Evolutionary conservation across 2,113 vertebrate species (phyloP), one percentile per base, ranked within the genome.

Genomic region (Neogobius melanostomus): DNA sequence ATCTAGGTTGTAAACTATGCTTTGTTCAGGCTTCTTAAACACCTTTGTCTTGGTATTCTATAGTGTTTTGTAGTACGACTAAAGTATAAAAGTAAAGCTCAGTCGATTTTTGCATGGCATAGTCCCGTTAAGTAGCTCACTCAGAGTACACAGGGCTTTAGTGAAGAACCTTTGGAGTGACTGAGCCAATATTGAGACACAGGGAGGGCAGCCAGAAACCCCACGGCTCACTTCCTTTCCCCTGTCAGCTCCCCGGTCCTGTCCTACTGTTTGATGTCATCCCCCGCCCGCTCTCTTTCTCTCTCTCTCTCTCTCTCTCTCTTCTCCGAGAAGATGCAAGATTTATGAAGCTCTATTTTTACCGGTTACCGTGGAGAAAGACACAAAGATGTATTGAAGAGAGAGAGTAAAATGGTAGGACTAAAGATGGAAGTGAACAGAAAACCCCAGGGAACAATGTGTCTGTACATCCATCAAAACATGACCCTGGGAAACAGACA

Each of bases 311-410:
- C 53, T 28, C 16, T 5, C 53, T 16, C n/a, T 53, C n/a, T 16
- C n/a, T 17, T 36, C 28, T 36, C 3, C 3, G 53, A 56, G 17
- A 82, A 84, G 28, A 91, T 93, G 88, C 91, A 93, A 93, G 92
- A 93, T 93, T 94, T 93, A 94, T 94, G 92, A 93, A 92, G 92
- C 85, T 90, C 93, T 93, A 93, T 94, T 94, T 93, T 93, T 93
- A 93, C 87, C 92, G 67, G 91, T 90, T 90, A 91, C 53, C 70
- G 78, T 73, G 80, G 44, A 80, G 64, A 79, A 85, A 79, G 69
- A 86, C 82, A 82, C 53, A 64, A 36, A 43, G 51, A n/a, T 14
- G 47, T 15, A 44, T 64, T 72, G 69, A 65, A 61, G 21, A 64
- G 76, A 73, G 65, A 69, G 68, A 28, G 69, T 2, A 15, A 56